Percentiles rank a stretch among this genome's conserved stretches.
phyloP scores from a whole-genome alignment of 2,113 vertebrate genomes.

The Syrrhaptes paradoxus region DNA sequence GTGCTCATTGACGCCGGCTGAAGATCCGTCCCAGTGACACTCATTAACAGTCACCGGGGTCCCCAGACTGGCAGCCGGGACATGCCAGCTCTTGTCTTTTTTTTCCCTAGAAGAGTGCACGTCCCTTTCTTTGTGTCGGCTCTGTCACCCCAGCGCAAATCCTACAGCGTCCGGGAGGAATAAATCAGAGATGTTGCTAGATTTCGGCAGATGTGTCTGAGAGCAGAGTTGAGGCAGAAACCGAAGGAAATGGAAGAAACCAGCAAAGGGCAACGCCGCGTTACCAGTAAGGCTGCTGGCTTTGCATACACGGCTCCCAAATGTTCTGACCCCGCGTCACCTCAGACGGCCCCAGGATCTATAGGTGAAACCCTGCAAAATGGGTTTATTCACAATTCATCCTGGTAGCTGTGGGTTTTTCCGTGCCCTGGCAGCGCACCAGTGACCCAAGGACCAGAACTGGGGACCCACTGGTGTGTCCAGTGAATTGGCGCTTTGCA shows the following conservation, averaged over 20 bases:
- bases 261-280: fast-evolving
- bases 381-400: not conserved
- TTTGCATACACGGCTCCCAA: not conserved
- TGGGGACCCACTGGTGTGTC: not conserved
- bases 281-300: not conserved
- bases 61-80: not conserved
- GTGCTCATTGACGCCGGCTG: not conserved
- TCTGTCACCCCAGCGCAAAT: not conserved
- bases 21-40: not conserved
- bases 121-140: not conserved
- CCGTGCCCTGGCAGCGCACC: not conserved
- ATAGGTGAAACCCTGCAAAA: not conserved
- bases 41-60: not conserved
- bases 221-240: not conserved
- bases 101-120: not conserved
- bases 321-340: not conserved
- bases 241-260: not conserved
- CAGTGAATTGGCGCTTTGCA: not conserved
- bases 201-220: fast-evolving
- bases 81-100: not conserved
- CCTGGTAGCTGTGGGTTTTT: not conserved
- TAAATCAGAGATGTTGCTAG: not conserved
- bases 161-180: not conserved
- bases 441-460: not conserved
- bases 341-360: not conserved